These are phyloP conservation scores for Uropetala carovei DNA, from an alignment of 2,888 invertebrate genomes.

Conservation along the genomic window DNA sequence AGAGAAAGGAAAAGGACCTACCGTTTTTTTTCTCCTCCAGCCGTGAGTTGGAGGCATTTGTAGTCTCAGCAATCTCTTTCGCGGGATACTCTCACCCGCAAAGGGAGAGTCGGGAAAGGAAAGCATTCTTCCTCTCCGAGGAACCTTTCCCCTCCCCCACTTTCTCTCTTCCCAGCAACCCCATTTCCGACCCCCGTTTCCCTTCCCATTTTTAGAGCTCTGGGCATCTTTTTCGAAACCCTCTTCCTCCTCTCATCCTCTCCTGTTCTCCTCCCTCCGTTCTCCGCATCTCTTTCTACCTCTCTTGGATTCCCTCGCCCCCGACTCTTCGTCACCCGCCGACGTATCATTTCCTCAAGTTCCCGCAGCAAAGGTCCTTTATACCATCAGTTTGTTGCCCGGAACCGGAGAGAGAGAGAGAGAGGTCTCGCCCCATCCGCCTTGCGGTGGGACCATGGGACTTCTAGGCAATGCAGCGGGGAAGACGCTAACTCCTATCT, in stretches of 20 bases:
- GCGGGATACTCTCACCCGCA: slow-evolving; percentile 26
- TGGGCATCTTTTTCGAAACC: not conserved
- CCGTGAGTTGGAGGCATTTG: slow-evolving; percentile 8
- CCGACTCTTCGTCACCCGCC: not conserved
- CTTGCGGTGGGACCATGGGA: not conserved
- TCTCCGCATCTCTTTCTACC: not conserved
- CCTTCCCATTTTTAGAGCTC: slow-evolving; percentile 43
- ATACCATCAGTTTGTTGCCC: slow-evolving; percentile 6
- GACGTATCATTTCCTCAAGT: not conserved
- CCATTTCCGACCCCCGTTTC: not conserved
- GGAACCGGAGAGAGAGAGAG: not conserved
- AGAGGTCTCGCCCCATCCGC: not conserved
- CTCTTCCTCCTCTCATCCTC: not conserved
- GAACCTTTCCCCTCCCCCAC: not conserved
- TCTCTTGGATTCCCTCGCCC: no score
- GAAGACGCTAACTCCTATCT: not conserved
- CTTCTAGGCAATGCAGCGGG: slow-evolving; percentile 14
- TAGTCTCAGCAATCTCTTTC: slow-evolving; percentile 25
- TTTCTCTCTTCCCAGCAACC: not conserved
- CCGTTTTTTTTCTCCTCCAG: not conserved
- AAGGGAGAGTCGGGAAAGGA: not conserved
- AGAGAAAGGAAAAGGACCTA: not conserved
- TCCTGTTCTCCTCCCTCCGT: not conserved
- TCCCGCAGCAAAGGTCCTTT: slow-evolving; percentile 7
- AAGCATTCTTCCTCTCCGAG: not conserved